These are phyloP conservation scores for Malurus cyaneus DNA, from an alignment of 2,113 vertebrate genomes.

Conservation along the genomic window DNA sequence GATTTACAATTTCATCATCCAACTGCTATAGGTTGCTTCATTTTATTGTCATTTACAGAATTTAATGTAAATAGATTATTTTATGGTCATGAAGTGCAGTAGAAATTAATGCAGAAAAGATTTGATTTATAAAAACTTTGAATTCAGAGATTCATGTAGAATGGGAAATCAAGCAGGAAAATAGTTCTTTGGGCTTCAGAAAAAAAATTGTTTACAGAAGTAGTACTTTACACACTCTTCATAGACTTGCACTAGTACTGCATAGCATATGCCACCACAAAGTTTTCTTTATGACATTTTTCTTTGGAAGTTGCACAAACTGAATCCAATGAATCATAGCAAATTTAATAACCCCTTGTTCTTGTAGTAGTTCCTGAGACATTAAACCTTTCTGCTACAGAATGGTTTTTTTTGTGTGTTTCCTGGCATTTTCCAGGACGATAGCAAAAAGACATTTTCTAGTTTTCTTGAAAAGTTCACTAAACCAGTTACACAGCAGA, in stretches of 20 bases:
- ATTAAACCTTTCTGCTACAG: neutral
- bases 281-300: neutral
- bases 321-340: neutral
- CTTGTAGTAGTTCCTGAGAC: neutral
- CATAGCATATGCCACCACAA: neutral
- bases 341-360: neutral
- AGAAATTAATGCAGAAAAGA: slow-evolving; percentile 37
- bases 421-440: neutral
- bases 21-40: slow-evolving; percentile 30
- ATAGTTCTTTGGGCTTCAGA: neutral
- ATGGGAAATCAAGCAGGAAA: slow-evolving; percentile 11
- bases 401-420: neutral
- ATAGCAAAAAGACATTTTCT: neutral
- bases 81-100: slow-evolving; percentile 46
- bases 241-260: neutral
- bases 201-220: neutral
- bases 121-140: slow-evolving; percentile 54
- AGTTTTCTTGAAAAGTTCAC: neutral
- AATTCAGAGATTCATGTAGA: slow-evolving; percentile 30
- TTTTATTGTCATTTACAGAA: slow-evolving; percentile 61
- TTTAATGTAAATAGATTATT: slow-evolving; percentile 56
- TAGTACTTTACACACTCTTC: neutral
- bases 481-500: neutral
- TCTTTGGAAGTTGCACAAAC: neutral
- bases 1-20: slow-evolving; percentile 43